Evolutionary conservation across 1,140 invertebrate genomes (phyloP).

Genomic region (Eriocheir sinensis): DNA sequence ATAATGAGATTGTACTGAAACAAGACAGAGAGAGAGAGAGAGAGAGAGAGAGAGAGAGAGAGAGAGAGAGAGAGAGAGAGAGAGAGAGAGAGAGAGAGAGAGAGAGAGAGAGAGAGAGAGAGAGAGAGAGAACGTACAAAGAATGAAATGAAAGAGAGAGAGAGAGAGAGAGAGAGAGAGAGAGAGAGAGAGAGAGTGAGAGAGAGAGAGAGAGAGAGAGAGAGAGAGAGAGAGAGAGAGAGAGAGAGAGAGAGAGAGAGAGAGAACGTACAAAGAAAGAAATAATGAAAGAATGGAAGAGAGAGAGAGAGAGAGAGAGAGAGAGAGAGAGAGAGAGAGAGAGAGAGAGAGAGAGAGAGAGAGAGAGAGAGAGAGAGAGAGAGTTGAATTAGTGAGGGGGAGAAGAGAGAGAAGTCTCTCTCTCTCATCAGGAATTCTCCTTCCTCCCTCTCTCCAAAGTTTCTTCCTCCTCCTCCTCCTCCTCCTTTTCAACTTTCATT

Average conservation of each 20-base stretch:
- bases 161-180: constrained; percentile 26
- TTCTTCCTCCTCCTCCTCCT: constrained; percentile 15
- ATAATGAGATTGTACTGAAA: not conserved
- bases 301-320: not conserved
- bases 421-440: not conserved
- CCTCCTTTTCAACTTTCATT: not conserved
- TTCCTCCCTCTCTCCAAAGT: not conserved
- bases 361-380: constrained; percentile 43
- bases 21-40: not conserved
- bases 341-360: constrained; percentile 36
- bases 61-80: constrained; percentile 22
- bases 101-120: constrained; percentile 22
- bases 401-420: not conserved
- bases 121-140: not conserved
- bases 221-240: not conserved
- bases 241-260: constrained; percentile 35
- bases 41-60: constrained; percentile 22
- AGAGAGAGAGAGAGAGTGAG: constrained; percentile 2
- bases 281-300: not conserved
- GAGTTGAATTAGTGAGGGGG: not conserved
- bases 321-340: constrained; percentile 43
- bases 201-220: not conserved
- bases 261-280: not conserved
- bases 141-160: constrained; percentile 9
- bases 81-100: constrained; percentile 23